Base-by-base conservation (phyloP, 2,113 vertebrate genomes). In the Junco hyemalis region DNA sequence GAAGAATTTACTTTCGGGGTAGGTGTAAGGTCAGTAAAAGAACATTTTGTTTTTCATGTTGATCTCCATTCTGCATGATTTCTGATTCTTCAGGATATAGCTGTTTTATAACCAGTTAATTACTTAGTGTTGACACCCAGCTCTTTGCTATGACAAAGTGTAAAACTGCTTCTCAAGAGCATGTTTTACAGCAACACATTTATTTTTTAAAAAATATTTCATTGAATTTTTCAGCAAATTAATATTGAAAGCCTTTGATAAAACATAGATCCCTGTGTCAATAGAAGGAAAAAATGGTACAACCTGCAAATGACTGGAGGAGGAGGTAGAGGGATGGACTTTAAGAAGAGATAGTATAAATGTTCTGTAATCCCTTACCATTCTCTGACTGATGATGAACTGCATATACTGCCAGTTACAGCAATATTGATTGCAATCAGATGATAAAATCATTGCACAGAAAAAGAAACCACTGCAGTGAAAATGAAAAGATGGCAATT, bases 401-500 rank as follows among this genome's bases (percentile, higher is more conserved):
- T 95, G 40, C 81, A 38, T 85, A 64, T 93, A 69, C 86, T 91
- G 81, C 64, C 88, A 96, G 90, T 95, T 97, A 91, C 86, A 95
- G 96, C 65, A 91, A 54, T 96, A 97, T 97, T 96, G 96, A 97
- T 97, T 97, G 95, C 77, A 97, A 94, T 82, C 80, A 92, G 83
- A 92, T 96, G 63, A 91, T 97, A 96, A 96, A 97, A 97, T 88
- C 90, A 56, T 91, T 95, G 72, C 85, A 78, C 66, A 92, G 91
- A 91, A 84, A 91, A 86, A 86, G 84, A 96, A 97, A 88, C 65
- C 83, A 77, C 89, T 93, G 82, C 85, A 86, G 76, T 95, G 73
- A 90, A 96, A 95, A 96, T 81, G 53, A 93, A 93, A 96, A 94
- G 69, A 85, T 93, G 76, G 91, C 96, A 94, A 92, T 96, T 60